These are phyloP conservation scores for Astreopora myriophthalma DNA, from an alignment of 64 coral and sea anemone genomes.

Conservation along the genomic window DNA sequence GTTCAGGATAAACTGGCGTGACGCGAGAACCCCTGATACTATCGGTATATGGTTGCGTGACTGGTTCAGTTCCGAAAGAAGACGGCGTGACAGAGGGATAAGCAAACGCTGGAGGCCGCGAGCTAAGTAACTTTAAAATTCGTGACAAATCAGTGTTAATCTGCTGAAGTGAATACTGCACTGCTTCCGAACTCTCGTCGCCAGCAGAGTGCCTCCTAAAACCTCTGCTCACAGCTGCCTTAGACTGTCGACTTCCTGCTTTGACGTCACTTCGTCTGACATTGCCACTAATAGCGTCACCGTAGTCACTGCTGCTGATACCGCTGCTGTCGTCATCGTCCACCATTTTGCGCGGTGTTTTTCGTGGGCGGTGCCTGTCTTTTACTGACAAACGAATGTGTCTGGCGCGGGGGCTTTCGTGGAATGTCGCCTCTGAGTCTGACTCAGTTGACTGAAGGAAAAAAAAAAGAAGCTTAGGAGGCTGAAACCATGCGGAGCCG, in stretches of 20 bases:
- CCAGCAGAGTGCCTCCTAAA: neutral
- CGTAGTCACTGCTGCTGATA: constrained; percentile 91
- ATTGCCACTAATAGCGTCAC: constrained; percentile 64
- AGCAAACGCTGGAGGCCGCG: constrained; percentile 18
- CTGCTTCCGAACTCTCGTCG: constrained; percentile 41
- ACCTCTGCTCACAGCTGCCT: neutral
- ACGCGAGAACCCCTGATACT: neutral
- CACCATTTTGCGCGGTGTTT: constrained; percentile 43
- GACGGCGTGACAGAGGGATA: neutral
- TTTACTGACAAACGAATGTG: neutral
- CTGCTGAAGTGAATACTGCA: constrained; percentile 74
- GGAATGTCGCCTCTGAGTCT: constrained; percentile 63
- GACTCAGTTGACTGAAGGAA: constrained; percentile 56
- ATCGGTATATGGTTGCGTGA: constrained; percentile 12
- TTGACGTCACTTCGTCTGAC: constrained; percentile 45
- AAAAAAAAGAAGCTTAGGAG: neutral
- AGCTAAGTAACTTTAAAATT: constrained; percentile 74
- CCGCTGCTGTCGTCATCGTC: constrained; percentile 93
- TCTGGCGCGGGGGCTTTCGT: neutral
- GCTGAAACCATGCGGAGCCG: no score
- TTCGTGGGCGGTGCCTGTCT: constrained; percentile 57
- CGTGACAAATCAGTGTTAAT: constrained; percentile 82
- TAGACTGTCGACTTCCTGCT: constrained; percentile 5
- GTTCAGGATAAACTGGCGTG: constrained; percentile 9
- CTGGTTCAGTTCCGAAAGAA: neutral